These are phyloP conservation scores for Apistogramma diplotaenia DNA, from an alignment of 2,113 vertebrate genomes.

Conservation along the genomic window DNA sequence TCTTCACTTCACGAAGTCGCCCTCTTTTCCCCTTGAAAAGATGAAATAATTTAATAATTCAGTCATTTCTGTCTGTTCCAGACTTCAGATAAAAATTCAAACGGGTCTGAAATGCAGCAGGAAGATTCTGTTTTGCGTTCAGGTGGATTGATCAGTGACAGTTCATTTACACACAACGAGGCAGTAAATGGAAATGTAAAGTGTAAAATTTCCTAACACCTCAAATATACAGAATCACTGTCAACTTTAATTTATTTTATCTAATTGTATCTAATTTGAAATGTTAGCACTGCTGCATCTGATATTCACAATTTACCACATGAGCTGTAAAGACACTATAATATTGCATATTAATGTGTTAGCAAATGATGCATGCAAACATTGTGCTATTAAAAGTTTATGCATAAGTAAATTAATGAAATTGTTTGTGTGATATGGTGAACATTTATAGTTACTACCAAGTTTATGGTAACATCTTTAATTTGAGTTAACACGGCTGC, in stretches of 20 bases:
- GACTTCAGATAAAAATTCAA: not conserved
- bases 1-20: not conserved
- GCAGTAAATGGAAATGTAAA: too few species aligned
- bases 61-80: not conserved
- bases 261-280: not conserved
- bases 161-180: not conserved
- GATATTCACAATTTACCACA: not conserved
- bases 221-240: not conserved
- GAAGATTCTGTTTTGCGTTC: not conserved
- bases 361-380: not conserved
- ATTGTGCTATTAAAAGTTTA: not conserved
- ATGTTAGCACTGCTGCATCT: not conserved
- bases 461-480: too few species aligned
- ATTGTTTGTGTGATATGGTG: not conserved
- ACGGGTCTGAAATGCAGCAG: not conserved
- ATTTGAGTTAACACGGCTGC: not conserved
- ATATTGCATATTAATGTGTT: not conserved
- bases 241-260: not conserved
- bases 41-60: not conserved
- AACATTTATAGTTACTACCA: not conserved
- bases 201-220: too few species aligned
- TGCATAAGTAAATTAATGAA: not conserved
- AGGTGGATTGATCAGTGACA: not conserved
- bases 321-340: not conserved
- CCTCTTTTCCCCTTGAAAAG: not conserved